These are phyloP conservation scores for Atherinomorus stipes DNA, from an alignment of 2,113 vertebrate species.

Conservation along the genomic window DNA sequence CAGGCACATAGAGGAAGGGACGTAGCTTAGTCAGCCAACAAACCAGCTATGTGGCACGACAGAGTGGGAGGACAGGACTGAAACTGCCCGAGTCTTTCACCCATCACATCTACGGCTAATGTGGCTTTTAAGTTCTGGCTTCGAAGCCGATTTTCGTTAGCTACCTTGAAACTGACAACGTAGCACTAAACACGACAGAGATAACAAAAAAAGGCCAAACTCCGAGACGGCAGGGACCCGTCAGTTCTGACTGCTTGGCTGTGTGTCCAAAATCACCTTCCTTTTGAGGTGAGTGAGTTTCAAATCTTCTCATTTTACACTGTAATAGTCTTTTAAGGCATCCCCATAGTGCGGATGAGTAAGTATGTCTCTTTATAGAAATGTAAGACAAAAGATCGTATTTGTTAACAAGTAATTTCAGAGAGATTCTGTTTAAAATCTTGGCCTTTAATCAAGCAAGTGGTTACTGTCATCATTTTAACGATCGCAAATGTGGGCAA, in stretches of 20 bases:
- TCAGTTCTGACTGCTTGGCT: constrained; percentile 32
- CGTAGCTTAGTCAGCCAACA: constrained; percentile 37
- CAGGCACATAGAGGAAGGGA: constrained; percentile 59
- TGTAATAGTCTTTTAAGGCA: neutral
- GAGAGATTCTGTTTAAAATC: neutral
- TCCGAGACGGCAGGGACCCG: constrained; percentile 51
- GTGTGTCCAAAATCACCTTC: neutral
- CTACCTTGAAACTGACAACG: constrained; percentile 56
- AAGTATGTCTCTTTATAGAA: neutral
- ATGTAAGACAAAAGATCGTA: neutral
- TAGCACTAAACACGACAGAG: constrained; percentile 47
- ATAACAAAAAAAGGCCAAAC: constrained; percentile 68
- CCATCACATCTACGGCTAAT: neutral
- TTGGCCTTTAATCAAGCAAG: neutral
- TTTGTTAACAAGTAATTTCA: neutral
- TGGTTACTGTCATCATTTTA: neutral
- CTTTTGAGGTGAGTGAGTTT: constrained; percentile 53
- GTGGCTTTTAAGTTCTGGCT: constrained; percentile 19
- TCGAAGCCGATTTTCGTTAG: constrained; percentile 42
- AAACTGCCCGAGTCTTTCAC: constrained; percentile 3
- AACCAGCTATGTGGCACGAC: constrained; percentile 48
- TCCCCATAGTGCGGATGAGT: constrained; percentile 26
- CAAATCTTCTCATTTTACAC: neutral
- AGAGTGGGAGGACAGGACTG: constrained; percentile 39
- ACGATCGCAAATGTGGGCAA: neutral